These are phyloP conservation scores for Oreocharis arfaki DNA, from an alignment of 2,113 vertebrate genomes.

Conservation along the genomic window DNA sequence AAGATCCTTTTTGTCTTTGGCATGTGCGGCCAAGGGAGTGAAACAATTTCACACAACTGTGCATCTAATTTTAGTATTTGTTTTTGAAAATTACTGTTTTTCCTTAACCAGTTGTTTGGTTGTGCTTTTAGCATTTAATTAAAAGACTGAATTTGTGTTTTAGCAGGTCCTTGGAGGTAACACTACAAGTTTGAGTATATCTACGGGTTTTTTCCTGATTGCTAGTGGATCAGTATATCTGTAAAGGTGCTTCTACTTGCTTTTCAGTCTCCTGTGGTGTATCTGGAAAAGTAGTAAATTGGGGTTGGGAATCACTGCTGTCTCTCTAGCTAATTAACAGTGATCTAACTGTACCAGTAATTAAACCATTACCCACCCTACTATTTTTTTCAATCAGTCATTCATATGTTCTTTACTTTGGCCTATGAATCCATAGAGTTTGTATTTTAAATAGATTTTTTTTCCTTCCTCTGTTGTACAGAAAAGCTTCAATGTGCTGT, in stretches of 20 bases:
- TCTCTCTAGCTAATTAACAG: slow-evolving; percentile 1
- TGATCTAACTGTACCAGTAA: slow-evolving; percentile 30
- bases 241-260: not conserved
- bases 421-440: not conserved
- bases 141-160: not conserved
- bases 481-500: not conserved
- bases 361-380: slow-evolving; percentile 8
- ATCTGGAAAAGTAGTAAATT: not conserved
- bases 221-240: not conserved
- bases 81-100: not conserved
- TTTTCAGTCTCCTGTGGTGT: not conserved
- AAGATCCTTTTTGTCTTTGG: not conserved
- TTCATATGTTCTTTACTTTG: not conserved
- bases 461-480: not conserved
- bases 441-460: not conserved
- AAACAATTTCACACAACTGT: not conserved
- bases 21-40: not conserved
- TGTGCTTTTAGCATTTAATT: not conserved
- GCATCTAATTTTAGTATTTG: not conserved
- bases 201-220: not conserved
- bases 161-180: not conserved
- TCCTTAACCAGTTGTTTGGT: not conserved
- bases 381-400: not conserved
- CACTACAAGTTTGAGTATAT: not conserved
- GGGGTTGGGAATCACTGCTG: not conserved